Percentiles rank a stretch among this genome's conserved stretches.
phyloP scores from a whole-genome alignment of 2,113 vertebrate genomes.

The Hydrolagus affinis region DNA sequence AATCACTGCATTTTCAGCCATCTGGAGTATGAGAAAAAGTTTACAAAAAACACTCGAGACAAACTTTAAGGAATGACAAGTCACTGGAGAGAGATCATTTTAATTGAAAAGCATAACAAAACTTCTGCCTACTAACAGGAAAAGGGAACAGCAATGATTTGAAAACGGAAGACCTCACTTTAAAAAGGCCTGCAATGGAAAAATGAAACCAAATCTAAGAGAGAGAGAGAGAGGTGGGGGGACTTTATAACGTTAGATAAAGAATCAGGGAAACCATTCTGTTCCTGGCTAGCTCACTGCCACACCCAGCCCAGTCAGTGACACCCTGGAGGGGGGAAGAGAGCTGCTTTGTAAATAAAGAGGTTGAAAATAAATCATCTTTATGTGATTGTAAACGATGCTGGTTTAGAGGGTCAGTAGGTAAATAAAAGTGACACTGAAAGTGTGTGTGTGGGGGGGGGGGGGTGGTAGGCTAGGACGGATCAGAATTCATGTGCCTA shows the following conservation, averaged over 20 bases:
- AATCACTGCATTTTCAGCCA: too few species aligned
- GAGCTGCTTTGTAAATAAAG: background rate
- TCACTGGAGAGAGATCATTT: too few species aligned
- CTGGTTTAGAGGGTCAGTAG: too few species aligned
- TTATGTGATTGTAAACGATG: background rate
- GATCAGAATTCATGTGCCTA: too few species aligned
- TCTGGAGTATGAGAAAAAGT: too few species aligned
- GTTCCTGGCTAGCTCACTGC: background rate
- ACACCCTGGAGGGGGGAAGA: background rate
- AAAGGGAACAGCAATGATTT: background rate
- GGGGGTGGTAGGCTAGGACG: too few species aligned
- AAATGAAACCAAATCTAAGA: constrained; percentile 10
- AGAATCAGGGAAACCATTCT: constrained; percentile 25
- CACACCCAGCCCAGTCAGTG: constrained; percentile 11
- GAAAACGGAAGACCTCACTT: background rate
- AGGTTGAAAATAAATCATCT: background rate
- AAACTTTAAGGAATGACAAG: too few species aligned
- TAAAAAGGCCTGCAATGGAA: background rate
- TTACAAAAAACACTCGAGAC: too few species aligned
- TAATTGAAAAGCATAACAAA: background rate
- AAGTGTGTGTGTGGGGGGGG: too few species aligned
- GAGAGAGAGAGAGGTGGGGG: background rate
- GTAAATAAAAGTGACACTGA: too few species aligned
- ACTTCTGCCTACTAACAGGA: background rate
- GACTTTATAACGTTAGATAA: constrained; percentile 6